Conservation (phyloP, 1,140 invertebrate genomes). For the Belonocnema kinseyi region DNA sequence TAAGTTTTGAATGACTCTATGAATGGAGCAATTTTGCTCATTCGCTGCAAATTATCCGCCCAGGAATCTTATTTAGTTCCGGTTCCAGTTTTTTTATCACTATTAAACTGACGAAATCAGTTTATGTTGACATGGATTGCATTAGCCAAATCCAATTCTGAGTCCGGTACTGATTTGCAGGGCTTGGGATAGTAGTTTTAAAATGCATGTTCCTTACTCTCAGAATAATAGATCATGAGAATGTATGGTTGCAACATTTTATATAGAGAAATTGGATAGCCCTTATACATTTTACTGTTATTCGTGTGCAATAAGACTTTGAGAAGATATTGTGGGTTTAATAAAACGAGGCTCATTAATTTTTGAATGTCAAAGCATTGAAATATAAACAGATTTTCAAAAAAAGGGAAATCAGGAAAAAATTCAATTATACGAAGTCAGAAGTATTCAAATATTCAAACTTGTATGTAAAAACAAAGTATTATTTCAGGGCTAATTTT, state of each 20-base stretch:
- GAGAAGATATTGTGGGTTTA: conserved; percentile 7
- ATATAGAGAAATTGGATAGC: conserved; percentile 4
- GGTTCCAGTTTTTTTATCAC: not conserved
- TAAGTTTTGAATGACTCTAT: too few species aligned
- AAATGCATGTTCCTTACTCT: conserved; percentile 4
- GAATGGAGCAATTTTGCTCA: too few species aligned
- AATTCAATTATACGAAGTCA: too few species aligned
- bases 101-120: conserved; percentile 3
- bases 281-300: conserved; percentile 1
- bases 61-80: conserved; percentile 15
- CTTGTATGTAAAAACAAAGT: too few species aligned
- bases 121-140: not conserved
- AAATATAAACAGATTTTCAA: not conserved
- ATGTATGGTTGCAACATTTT: conserved; percentile 12
- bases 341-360: not conserved
- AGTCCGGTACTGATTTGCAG: not conserved
- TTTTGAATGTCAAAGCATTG: not conserved
- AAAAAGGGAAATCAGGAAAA: not conserved
- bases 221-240: conserved; percentile 16
- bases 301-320: conserved; percentile 8
- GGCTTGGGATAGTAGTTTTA: not conserved
- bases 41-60: too few species aligned
- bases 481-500: too few species aligned
- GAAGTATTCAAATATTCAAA: too few species aligned
- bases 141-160: not conserved